Base-by-base conservation (phyloP, 2,113 vertebrate genomes). In the Diglossa brunneiventris region DNA sequence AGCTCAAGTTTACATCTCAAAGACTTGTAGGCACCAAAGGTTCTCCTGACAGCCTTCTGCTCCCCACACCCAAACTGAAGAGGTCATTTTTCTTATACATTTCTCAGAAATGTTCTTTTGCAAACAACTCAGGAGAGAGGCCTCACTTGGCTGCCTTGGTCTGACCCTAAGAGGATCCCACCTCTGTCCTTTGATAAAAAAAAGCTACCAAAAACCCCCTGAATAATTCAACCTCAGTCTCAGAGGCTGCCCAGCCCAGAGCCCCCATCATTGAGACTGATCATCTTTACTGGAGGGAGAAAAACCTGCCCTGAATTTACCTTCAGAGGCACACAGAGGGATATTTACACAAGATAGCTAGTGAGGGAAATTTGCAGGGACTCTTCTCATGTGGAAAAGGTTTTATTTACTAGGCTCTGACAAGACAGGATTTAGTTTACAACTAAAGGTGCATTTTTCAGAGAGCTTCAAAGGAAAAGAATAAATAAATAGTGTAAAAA, bases 381-480 rank as follows among this genome's bases (percentile, higher is more conserved):
- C 37, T 86, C 72, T 55, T 79, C 75, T 94, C 47, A 58, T 39
- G 49, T 62, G 33, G 44, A 75, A 94, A 84, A 79, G 66, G 44
- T 80, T 88, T 81, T 84, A 93, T 92, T 95, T 86, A 89, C 87
- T 62, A 27, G 44, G n/a, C 22, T 87, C 50, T 87, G 73, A 87
- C 53, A 89, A 61, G 61, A 83, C 13, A 83, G 72, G 50, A 88
- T 90, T 95, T 86, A 47, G 35, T 96, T 95, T 91, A 90, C 59
- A 94, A 90, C 46, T 66, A 59, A 73, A 7, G 59, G 39, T 64
- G 55, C 18, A 19, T 55, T 93, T 92, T 82, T 76, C 83, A 94
- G 58, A 72, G 10, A 89, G 35, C 79, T 94, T 90, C 91, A 94
- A 96, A 96, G 73, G 46, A 81, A 94, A 86, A 85, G 15, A 78